Evolutionary conservation across 2,797 vertebrate species (phyloP), one percentile per base, ranked within the genome.

Genomic region (Garrulus glandarius): DNA sequence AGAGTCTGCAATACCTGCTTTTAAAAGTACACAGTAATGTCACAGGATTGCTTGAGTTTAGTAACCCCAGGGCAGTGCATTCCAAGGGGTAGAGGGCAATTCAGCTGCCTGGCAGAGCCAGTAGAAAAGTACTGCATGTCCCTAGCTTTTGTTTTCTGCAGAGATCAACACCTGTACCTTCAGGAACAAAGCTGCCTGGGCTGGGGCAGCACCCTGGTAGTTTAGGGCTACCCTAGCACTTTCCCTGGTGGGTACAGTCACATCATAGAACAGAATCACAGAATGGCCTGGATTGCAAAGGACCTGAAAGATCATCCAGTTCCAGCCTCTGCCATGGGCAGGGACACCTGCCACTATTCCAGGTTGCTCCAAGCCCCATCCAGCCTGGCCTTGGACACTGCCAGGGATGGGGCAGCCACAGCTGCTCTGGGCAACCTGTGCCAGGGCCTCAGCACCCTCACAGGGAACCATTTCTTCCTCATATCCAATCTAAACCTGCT

Each of bases 121-220:
- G 29, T 9, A 59, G 63, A 63, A 72, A 79, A 43, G 55, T 26
- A 44, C 29, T 57, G 22, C 11, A 4, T 2, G 12, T 65, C 27
- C 47, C 26, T 56, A 59, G 34, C 57, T 57, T 83, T 50, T 30
- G 6, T 53, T 87, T 68, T 64, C 27, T 52, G 52, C 2, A 0
- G 37, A 44, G 14, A 72, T 67, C 36, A 27, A 17, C 63, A 37
- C 13, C 55, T 52, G 1, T 18, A 43, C 29, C n/a, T 52, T 63
- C 56, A 75, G 49, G 34, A 81, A 34, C 22, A 81, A 67, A 75
- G 53, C 68, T 76, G 75, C 27, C 32, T 59, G 47, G 8, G 46
- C 36, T 57, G 68, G 13, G 46, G 36, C 1, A 9, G 27, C 49
- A 55, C 0, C 0, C n/a, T 24, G 17, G 18, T 36, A 26, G 12